These are phyloP conservation scores for Poicephalus gulielmi DNA, from an alignment of 2,113 vertebrate genomes.

Conservation along the genomic window DNA sequence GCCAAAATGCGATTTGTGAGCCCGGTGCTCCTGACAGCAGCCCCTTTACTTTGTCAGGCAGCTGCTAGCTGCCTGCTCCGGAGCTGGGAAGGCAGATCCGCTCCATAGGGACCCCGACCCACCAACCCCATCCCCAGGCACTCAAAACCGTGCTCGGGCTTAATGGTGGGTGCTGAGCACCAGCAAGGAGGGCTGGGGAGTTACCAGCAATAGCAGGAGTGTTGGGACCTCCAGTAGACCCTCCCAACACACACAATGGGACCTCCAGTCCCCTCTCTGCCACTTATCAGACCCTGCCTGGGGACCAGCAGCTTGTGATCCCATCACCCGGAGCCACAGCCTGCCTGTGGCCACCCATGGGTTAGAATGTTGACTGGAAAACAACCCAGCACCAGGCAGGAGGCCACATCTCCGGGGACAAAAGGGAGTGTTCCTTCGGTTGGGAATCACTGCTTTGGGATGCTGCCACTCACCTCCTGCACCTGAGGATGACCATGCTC, in stretches of 20 bases:
- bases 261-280: background rate
- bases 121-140: background rate
- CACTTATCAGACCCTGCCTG: background rate
- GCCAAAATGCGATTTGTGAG: conserved; percentile 75
- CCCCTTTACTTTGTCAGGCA: conserved; percentile 74
- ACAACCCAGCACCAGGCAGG: background rate
- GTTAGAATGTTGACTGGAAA: background rate
- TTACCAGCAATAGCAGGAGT: background rate
- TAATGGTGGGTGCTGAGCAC: too few relatives aligned
- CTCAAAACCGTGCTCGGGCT: background rate
- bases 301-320: background rate
- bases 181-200: too few relatives aligned
- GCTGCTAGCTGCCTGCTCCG: conserved; percentile 69
- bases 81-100: background rate
- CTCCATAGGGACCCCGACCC: background rate
- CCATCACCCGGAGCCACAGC: background rate
- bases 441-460: background rate
- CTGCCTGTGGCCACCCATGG: background rate
- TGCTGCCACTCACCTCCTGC: background rate
- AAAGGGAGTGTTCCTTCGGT: background rate
- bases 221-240: background rate
- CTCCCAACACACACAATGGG: background rate
- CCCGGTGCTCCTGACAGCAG: conserved; percentile 69
- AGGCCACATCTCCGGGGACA: background rate
- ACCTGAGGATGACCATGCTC: background rate